A percentile compares a stretch with the other conserved stretches of the same genome.
Evolutionary conservation across 2,888 invertebrate genomes (phyloP).

Genomic region (Zygogramma bicolorata): DNA sequence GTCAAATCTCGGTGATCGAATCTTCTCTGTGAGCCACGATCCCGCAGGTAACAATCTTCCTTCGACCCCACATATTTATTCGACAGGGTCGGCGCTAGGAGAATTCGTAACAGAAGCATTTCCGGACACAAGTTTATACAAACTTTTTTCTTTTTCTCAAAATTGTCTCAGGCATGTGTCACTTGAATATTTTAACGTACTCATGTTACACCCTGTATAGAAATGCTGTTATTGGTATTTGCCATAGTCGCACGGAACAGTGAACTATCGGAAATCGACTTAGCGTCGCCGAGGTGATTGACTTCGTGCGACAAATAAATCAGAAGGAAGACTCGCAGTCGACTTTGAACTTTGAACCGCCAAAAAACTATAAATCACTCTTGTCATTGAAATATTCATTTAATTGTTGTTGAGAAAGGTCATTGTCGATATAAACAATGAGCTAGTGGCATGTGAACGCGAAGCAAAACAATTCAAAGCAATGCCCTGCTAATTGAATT

Average conservation of each 20-base stretch:
- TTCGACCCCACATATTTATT: too few relatives aligned
- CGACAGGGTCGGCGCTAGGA: too few relatives aligned
- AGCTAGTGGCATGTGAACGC: background rate
- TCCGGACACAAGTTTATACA: too few relatives aligned
- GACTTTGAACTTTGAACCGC: background rate
- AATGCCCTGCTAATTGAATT: background rate
- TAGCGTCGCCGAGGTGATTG: background rate
- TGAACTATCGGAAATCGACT: background rate
- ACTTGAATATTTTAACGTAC: too few relatives aligned
- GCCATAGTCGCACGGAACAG: background rate
- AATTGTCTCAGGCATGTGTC: too few relatives aligned
- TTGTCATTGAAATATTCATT: background rate
- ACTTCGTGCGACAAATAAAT: background rate
- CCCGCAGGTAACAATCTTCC: too few relatives aligned
- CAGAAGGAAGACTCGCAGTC: background rate
- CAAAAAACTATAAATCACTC: constrained; percentile 3
- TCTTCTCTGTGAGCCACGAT: too few relatives aligned
- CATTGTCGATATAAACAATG: constrained; percentile 6
- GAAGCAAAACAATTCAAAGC: background rate
- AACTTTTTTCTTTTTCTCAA: too few relatives aligned
- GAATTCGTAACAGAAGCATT: too few relatives aligned
- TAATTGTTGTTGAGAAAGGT: constrained; percentile 1
- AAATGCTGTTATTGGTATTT: too few relatives aligned
- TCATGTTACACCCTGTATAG: too few relatives aligned
- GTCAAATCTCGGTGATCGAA: too few relatives aligned